Evolutionary conservation across 1,140 invertebrate species (phyloP), one percentile per base, ranked within the genome.

Genomic region (Mizuhopecten yessoensis): DNA sequence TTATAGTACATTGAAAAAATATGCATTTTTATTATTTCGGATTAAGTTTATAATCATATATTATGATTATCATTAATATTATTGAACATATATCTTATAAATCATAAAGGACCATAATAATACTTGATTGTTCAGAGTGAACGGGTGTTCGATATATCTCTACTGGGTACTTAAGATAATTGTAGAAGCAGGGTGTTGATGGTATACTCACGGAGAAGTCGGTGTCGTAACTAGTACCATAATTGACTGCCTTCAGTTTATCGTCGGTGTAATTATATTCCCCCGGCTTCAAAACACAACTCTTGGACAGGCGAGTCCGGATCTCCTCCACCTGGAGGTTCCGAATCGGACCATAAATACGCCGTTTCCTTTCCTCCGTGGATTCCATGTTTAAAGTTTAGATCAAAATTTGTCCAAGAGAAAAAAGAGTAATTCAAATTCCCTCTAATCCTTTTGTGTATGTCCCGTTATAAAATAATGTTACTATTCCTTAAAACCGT

Each of bases 261-360:
- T 92, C 89, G 17, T 86, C 86, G 2, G 88, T 90, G 57, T 86
- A 90, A 87, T 93, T 90, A 86, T 92, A 90, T 42, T 90, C 93
- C 9, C 91, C 93, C 34, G 91, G 90, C 34, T 90, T 89, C 23
- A 93, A 49, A 45, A 93, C 93, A 91, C 87, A 57, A 75, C 91
- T 92, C 45, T 90, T 90, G 0, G 90, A 91, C 49, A 93, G 88
- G 33, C 57, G 91, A 57, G 86, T 39, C n/a, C 91, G 86, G 33
- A 93, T 91, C 87, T 92, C 89, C 89, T 93, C 49, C 5, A 92
- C 90, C n/a, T 87, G 87, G 23, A 90, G 42, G 87, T 90, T 91
- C 45, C 92, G 45, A 34, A 88, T 88, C 34, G 92, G 90, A 11
- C 92, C 92, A 86, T 93, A 92, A n/a, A 93, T 34, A 2, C 86